These are phyloP conservation scores for Pogonocherus hispidulus DNA, from an alignment of 2,888 invertebrate genomes.

Conservation along the genomic window DNA sequence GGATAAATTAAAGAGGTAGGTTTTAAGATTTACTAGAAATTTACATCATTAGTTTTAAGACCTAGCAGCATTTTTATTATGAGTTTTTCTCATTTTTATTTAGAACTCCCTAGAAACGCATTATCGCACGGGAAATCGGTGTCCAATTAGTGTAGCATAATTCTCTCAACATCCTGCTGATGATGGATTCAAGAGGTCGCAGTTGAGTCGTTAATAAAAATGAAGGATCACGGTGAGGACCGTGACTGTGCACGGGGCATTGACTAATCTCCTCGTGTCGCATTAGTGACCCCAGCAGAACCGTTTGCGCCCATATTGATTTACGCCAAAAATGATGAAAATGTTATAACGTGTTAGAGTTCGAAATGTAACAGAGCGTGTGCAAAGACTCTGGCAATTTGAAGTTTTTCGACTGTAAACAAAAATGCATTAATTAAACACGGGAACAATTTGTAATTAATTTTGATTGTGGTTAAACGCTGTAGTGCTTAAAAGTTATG, in stretches of 20 bases:
- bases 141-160: conserved; percentile 48
- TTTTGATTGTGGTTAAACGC: not conserved
- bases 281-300: conserved; percentile 42
- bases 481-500: not conserved
- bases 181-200: conserved; percentile 49
- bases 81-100: conserved; percentile 14
- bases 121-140: conserved; percentile 42
- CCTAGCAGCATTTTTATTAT: not conserved
- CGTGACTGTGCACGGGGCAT: conserved; percentile 53
- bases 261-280: conserved; percentile 53
- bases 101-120: conserved; percentile 24
- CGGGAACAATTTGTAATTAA: not conserved
- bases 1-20: no score
- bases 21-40: no score
- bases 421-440: not conserved
- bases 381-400: not conserved
- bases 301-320: conserved; percentile 3
- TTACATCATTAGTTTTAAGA: no score
- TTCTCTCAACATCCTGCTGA: conserved; percentile 42
- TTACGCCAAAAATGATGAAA: conserved; percentile 3
- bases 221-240: conserved; percentile 43
- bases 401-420: not conserved
- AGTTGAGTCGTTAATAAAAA: conserved; percentile 53
- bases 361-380: not conserved
- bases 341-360: not conserved